Evolutionary conservation across 2,797 vertebrate species (phyloP), one percentile per base, ranked within the genome.

Genomic region (Miichthys miiuy): DNA sequence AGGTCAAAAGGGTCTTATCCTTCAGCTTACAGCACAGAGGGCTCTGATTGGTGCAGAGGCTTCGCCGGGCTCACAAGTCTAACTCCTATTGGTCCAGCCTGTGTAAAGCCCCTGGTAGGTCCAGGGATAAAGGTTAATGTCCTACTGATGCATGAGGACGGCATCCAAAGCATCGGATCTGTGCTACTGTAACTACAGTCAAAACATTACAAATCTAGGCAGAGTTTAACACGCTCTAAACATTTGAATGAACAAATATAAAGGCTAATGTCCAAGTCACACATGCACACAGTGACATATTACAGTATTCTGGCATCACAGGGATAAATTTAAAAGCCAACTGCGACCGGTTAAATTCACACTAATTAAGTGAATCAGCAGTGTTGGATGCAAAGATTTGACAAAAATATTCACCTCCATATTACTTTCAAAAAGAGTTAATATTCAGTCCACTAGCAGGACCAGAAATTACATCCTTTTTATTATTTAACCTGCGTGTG

Each of bases 1-100:
- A 91, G 92, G 93, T 92, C 92, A 94, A 58, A 77, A 66, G 64
- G 85, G 91, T 90, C 77, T 95, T 94, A 94, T 92, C 91, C 80
- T 75, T 61, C 87, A 86, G 82, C 85, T 93, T 93, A 92, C 68
- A 76, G 69, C 78, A 80, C 79, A 63, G 21, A 80, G 25, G 55
- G 52, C 71, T 88, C 52, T 79, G 85, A 92, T 92, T 92, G 90
- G 92, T 81, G 68, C 75, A 75, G 21, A 27, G 62, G 77, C 54
- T 68, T 80, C 23, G 14, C 67, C 64, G 23, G 56, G 77, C 83
- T 88, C 78, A 81, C 41, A 82, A 48, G 63, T 67, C 63, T 18
- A 17, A 34, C 74, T 85, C 60, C 66, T 44, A 92, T 93, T 93
- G 88, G 89, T 65, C n/a, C 4, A 66, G 30, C 51, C 47, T 17